These are phyloP conservation scores for Phymorhynchus buccinoides DNA, from an alignment of 1,140 invertebrate species.

Conservation along the genomic window DNA sequence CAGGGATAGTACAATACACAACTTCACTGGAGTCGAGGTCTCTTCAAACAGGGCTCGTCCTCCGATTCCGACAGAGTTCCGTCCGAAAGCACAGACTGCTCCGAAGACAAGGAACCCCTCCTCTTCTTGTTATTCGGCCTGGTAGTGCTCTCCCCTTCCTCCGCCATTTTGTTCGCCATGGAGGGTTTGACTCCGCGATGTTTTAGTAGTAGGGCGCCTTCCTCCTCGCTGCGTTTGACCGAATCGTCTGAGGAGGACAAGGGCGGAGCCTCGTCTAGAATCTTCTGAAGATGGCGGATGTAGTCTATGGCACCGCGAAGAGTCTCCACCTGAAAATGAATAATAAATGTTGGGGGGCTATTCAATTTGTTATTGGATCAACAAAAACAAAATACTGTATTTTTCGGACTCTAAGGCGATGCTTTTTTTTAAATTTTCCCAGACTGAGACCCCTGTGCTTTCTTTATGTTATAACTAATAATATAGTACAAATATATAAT, in stretches of 20 bases:
- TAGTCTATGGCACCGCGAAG: conserved; percentile 93
- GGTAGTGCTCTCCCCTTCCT: neutral
- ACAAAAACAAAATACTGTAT: no score
- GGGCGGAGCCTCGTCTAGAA: conserved; percentile 78
- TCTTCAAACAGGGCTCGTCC: conserved; percentile 13
- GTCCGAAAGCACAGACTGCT: neutral
- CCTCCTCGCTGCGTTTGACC: neutral
- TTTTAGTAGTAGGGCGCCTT: neutral
- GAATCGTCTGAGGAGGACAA: neutral
- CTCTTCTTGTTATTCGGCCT: neutral
- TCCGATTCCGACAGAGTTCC: conserved; percentile 7
- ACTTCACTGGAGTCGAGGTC: neutral
- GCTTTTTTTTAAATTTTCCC: no score
- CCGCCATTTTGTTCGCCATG: neutral
- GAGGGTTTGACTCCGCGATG: neutral
- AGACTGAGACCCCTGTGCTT: no score
- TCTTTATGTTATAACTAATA: no score
- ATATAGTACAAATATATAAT: no score
- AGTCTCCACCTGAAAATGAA: conserved; percentile 80
- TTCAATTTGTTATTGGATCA: no score
- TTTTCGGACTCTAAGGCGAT: no score
- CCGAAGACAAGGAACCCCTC: conserved; percentile 18
- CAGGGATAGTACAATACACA: no score
- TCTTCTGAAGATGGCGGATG: conserved; percentile 85
- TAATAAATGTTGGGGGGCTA: no score